These are phyloP conservation scores for Melanotaenia trifasciata DNA, from an alignment of 2,797 vertebrate species.

Conservation along the genomic window DNA sequence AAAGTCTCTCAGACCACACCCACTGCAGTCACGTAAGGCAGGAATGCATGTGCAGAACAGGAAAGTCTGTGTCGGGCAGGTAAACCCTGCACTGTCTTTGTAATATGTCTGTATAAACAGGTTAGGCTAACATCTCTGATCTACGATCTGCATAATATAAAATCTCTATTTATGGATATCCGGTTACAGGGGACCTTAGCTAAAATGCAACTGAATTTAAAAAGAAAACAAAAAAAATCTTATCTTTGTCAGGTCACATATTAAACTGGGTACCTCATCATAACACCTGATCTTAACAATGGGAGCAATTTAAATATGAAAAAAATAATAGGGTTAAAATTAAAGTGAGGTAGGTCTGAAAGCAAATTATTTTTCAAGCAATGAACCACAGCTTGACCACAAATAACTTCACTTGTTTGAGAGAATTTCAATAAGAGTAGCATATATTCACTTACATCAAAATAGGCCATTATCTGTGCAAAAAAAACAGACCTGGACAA, in stretches of 20 bases:
- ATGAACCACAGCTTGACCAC: conserved; percentile 80
- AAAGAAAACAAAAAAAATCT: background rate
- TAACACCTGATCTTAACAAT: conserved; percentile 22
- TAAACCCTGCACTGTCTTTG: conserved; percentile 73
- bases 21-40: conserved; percentile 85
- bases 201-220: conserved; percentile 10
- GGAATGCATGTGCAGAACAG: conserved; percentile 86
- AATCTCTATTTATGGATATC: conserved; percentile 52
- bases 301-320: conserved; percentile 24
- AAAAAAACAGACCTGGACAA: conserved; percentile 65
- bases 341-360: conserved; percentile 79
- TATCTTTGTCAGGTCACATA: conserved; percentile 11
- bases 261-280: conserved; percentile 12
- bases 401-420: conserved; percentile 60
- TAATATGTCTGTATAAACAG: conserved; percentile 73
- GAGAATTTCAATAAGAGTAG: conserved; percentile 62
- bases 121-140: conserved; percentile 64
- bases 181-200: conserved; percentile 30
- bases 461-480: conserved; percentile 9
- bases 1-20: conserved; percentile 85
- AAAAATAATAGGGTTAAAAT: conserved; percentile 57
- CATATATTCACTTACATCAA: conserved; percentile 73
- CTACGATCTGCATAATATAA: conserved; percentile 41
- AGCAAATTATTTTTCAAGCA: conserved; percentile 71
- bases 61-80: conserved; percentile 81